A percentile compares a stretch with the other conserved stretches of the same genome.
phyloP scores from a whole-genome alignment of 2,113 vertebrate genomes.

The Oncorhynchus keta region DNA sequence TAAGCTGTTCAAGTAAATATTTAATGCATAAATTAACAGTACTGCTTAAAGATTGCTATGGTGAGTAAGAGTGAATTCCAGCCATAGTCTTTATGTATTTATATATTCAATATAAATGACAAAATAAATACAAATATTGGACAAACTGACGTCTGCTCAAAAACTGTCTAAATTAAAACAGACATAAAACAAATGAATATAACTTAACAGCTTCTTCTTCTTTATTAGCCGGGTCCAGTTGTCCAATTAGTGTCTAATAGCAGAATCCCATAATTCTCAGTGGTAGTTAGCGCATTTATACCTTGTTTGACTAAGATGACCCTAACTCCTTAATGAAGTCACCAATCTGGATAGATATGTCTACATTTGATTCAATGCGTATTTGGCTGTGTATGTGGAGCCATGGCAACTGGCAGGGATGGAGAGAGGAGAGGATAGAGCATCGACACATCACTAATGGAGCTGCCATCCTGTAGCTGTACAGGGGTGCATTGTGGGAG shows the following conservation, averaged over 20 bases:
- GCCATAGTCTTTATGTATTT: too few relatives aligned
- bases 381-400: constrained; percentile 7
- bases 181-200: not conserved
- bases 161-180: not conserved
- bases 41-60: too few relatives aligned
- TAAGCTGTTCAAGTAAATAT: too few relatives aligned
- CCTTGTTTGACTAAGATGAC: not conserved
- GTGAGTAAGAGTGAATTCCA: too few relatives aligned
- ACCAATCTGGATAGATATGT: not conserved
- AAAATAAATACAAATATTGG: not conserved
- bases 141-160: not conserved
- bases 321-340: not conserved
- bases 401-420: constrained; percentile 31
- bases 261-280: not conserved
- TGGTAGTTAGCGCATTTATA: not conserved
- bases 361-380: constrained; percentile 6
- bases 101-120: too few relatives aligned
- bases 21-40: too few relatives aligned
- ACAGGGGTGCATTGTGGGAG: constrained; percentile 31
- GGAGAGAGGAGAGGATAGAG: not conserved
- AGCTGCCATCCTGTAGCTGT: constrained; percentile 24
- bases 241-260: not conserved
- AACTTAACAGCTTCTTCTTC: not conserved
- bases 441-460: constrained; percentile 23
- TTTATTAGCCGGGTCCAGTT: not conserved